Percentiles rank a stretch among this genome's conserved stretches.
These are phyloP conservation scores for Merodon equestris DNA, from an alignment of 2,888 invertebrate species.

Conservation along the genomic window DNA sequence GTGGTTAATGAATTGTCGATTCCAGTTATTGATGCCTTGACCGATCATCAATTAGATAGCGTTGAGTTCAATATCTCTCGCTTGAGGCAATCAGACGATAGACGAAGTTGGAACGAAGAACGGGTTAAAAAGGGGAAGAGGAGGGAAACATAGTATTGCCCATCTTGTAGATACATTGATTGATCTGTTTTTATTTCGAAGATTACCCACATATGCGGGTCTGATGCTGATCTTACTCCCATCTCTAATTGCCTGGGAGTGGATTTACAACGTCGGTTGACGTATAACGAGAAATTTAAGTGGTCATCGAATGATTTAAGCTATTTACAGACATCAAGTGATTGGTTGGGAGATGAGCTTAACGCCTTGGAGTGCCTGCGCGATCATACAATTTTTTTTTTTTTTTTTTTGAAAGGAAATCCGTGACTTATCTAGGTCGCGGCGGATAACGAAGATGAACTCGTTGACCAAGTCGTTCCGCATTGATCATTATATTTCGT, in stretches of 20 bases:
- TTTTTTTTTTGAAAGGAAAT: conserved; percentile 29
- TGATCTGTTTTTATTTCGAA: conserved; percentile 57
- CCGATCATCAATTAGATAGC: conserved; percentile 58
- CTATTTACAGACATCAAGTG: neutral
- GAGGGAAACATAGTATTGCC: no score
- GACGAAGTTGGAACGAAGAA: neutral
- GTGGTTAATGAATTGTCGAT: conserved; percentile 67
- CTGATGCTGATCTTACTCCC: no score
- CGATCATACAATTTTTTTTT: conserved; percentile 58
- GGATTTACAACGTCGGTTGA: conserved; percentile 44
- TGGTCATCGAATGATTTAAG: conserved; percentile 30
- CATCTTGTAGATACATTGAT: conserved; percentile 27
- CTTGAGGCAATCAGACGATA: conserved; percentile 31
- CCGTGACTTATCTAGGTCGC: conserved; percentile 51
- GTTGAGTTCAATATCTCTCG: conserved; percentile 56
- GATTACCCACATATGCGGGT: conserved; percentile 46
- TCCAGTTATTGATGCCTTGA: conserved; percentile 42
- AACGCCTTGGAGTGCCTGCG: conserved; percentile 32
- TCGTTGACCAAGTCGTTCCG: conserved; percentile 9
- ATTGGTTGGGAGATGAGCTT: conserved; percentile 32
- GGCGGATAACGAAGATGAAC: no score
- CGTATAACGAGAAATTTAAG: conserved; percentile 44
- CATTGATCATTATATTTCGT: no score
- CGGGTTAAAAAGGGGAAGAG: no score
- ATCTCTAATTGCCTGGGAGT: conserved; percentile 35